These are phyloP conservation scores for Lasioglossum pauxillum DNA, from an alignment of 2,888 invertebrate species.

Conservation along the genomic window DNA sequence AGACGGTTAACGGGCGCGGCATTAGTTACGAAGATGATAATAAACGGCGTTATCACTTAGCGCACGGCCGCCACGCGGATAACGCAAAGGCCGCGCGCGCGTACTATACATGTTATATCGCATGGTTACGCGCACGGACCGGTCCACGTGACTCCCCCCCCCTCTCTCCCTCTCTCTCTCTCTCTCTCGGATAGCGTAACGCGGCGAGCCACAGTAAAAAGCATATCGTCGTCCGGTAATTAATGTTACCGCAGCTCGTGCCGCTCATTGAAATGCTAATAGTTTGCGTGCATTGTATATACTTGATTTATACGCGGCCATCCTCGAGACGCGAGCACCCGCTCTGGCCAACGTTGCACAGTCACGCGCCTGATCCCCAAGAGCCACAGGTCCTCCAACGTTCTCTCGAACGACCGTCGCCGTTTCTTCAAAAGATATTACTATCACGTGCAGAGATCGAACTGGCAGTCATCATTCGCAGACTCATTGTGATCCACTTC, in stretches of 20 bases:
- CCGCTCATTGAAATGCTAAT: conserved; percentile 70
- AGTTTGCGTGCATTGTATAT: conserved; percentile 61
- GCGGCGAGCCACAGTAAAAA: conserved; percentile 53
- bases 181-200: conserved; percentile 43
- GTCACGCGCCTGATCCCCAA: neutral
- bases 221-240: conserved; percentile 64
- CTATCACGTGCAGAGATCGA: neutral
- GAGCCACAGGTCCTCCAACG: conserved; percentile 27
- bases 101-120: conserved; percentile 25
- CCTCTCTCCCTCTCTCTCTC: neutral
- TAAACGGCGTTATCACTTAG: conserved; percentile 68
- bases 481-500: neutral
- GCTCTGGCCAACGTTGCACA: neutral
- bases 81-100: conserved; percentile 39
- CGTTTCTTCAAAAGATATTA: neutral
- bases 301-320: conserved; percentile 62
- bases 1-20: conserved; percentile 61
- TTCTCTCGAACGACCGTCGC: neutral
- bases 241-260: conserved; percentile 62
- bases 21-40: conserved; percentile 70
- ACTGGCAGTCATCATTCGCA: neutral
- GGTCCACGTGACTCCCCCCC: conserved; percentile 38
- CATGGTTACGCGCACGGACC: conserved; percentile 29
- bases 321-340: conserved; percentile 3
- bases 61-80: conserved; percentile 48